Evolutionary conservation across 2,888 invertebrate genomes (phyloP).

Genomic region (Drosophila helvetica): DNA sequence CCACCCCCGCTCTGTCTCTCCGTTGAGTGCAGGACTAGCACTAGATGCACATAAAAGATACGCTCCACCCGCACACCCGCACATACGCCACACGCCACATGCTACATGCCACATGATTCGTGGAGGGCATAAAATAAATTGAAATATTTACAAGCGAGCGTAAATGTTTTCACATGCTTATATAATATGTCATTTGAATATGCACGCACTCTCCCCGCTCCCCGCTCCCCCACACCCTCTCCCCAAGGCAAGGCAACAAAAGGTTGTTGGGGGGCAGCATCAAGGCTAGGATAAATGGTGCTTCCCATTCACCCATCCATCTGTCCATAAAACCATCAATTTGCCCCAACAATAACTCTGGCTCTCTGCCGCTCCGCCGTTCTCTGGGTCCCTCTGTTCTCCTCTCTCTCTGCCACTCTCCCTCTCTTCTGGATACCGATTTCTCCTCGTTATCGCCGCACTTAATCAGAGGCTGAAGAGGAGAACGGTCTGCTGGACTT

Average conservation of each 20-base stretch:
- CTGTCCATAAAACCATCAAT: constrained; percentile 50
- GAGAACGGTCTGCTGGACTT: constrained; percentile 22
- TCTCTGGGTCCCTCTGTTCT: background rate
- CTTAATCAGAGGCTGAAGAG: constrained; percentile 41
- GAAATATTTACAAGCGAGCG: constrained; percentile 77
- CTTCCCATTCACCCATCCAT: constrained; percentile 11
- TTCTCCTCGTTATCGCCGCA: constrained; percentile 43
- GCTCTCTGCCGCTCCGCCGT: constrained; percentile 6
- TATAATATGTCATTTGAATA: constrained; percentile 68
- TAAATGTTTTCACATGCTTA: constrained; percentile 72
- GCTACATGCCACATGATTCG: constrained; percentile 25
- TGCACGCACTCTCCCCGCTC: constrained; percentile 8
- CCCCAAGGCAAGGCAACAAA: constrained; percentile 19
- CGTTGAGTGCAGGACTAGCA: constrained; percentile 55
- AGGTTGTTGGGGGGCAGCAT: constrained; percentile 6
- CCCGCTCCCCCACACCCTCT: background rate
- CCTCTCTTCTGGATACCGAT: constrained; percentile 28
- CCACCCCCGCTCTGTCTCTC: constrained; percentile 19
- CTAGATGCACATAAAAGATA: constrained; percentile 70
- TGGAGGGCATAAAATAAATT: constrained; percentile 73
- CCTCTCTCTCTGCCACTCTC: background rate
- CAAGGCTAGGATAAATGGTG: constrained; percentile 1
- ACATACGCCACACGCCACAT: too few relatives aligned
- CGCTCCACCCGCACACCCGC: background rate
- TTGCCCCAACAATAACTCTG: constrained; percentile 45